These are phyloP conservation scores for Zaprionus camerounensis DNA, from an alignment of 1,140 invertebrate species.

Conservation along the genomic window DNA sequence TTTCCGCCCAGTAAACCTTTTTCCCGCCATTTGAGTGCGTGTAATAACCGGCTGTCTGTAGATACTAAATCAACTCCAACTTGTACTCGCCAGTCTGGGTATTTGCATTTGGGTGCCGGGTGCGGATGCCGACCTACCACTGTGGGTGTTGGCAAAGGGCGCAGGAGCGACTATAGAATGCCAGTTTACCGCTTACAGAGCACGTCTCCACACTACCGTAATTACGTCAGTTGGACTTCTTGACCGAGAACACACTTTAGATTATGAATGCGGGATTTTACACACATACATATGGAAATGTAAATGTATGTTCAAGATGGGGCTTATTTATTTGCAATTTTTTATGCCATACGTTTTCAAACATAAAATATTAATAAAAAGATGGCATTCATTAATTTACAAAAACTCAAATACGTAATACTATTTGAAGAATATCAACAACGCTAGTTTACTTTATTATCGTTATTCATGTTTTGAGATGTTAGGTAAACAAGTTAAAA, in stretches of 20 bases:
- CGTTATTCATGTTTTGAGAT: too few relatives aligned
- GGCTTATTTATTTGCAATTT: background rate
- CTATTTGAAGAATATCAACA: too few relatives aligned
- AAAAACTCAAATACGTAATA: too few relatives aligned
- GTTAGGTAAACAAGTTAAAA: too few relatives aligned
- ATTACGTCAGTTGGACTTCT: conserved; percentile 22
- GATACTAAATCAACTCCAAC: conserved; percentile 76
- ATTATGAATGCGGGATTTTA: conserved; percentile 23
- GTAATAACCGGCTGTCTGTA: conserved; percentile 74
- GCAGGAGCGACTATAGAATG: background rate
- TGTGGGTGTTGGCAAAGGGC: background rate
- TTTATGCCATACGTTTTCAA: background rate
- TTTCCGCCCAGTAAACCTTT: conserved; percentile 40
- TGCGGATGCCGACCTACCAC: background rate
- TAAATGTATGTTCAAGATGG: too few relatives aligned
- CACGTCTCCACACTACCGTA: conserved; percentile 41
- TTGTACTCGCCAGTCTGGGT: conserved; percentile 12
- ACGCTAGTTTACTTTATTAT: too few relatives aligned
- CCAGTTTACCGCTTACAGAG: conserved; percentile 32
- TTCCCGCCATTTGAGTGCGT: conserved; percentile 47
- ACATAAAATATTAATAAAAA: background rate
- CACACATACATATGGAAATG: conserved; percentile 3
- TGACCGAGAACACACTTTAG: conserved; percentile 27
- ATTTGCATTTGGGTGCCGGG: conserved; percentile 35
- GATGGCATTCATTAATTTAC: too few relatives aligned